Evolutionary conservation across 2,888 invertebrate genomes (phyloP).

Genomic region (Yponomeuta malinellus): DNA sequence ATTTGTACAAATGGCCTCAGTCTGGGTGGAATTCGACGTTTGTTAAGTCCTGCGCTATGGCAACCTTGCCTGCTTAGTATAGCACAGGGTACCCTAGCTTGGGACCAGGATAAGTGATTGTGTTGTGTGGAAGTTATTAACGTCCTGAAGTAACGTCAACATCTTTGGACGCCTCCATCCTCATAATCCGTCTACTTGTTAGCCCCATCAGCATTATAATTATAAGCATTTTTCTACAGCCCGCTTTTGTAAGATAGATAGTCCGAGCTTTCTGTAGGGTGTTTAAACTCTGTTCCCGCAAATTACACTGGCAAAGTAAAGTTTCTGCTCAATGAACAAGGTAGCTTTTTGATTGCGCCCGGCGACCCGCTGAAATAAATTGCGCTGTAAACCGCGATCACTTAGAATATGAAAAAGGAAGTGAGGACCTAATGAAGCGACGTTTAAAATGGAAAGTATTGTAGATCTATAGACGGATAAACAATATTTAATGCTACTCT

Average conservation of each 20-base stretch:
- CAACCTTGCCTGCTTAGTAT: too few species aligned
- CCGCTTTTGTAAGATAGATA: neutral
- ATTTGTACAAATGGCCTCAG: too few species aligned
- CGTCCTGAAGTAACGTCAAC: too few species aligned
- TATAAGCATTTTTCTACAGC: neutral
- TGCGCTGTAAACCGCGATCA: neutral
- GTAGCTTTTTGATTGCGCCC: neutral
- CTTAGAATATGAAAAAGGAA: neutral
- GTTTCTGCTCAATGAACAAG: neutral
- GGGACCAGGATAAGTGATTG: too few species aligned
- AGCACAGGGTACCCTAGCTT: too few species aligned
- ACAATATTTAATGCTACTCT: neutral
- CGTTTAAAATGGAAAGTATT: neutral
- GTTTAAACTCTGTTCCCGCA: neutral
- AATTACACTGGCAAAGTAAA: neutral
- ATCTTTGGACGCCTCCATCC: too few species aligned
- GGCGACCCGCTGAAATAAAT: neutral
- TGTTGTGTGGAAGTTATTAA: too few species aligned
- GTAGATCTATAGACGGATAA: neutral
- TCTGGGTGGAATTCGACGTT: too few species aligned
- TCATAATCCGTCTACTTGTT: too few species aligned
- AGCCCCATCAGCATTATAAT: too few species aligned
- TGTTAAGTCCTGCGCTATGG: too few species aligned
- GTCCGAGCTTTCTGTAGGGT: neutral
- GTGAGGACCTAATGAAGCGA: neutral